Percentiles rank a stretch among this genome's conserved stretches.
These are phyloP conservation scores for Globicephala melas DNA, from an alignment of 2,113 vertebrate species.

Conservation along the genomic window DNA sequence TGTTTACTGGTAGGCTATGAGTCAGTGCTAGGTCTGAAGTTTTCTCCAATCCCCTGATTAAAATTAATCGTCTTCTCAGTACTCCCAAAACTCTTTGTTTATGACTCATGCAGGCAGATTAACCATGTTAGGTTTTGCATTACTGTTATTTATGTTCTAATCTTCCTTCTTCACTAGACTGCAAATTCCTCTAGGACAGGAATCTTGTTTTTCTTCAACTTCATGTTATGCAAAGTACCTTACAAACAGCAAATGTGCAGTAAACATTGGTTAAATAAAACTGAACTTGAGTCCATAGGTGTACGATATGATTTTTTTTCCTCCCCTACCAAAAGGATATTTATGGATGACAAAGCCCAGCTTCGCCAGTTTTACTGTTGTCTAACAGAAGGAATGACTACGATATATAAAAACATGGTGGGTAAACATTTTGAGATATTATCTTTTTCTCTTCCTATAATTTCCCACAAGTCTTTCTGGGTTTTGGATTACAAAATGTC, in stretches of 20 bases:
- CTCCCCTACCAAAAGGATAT: background rate
- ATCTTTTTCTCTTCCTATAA: background rate
- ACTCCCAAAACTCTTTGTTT: slow-evolving; percentile 26
- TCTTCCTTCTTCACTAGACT: slow-evolving; percentile 12
- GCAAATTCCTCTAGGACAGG: background rate
- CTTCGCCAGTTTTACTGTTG: background rate
- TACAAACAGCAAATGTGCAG: background rate
- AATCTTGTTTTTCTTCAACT: slow-evolving; percentile 10
- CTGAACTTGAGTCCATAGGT: background rate
- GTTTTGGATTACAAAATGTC: background rate
- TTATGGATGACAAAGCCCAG: background rate
- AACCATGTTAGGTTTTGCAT: slow-evolving; percentile 28
- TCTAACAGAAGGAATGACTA: background rate
- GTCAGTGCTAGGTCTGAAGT: background rate
- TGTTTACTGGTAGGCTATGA: background rate
- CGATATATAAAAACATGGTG: background rate
- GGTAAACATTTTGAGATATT: background rate
- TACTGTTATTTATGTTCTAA: slow-evolving; percentile 49
- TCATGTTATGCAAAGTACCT: background rate
- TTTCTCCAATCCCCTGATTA: background rate
- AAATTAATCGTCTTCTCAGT: slow-evolving; percentile 42
- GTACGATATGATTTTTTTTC: background rate
- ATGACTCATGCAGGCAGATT: slow-evolving; percentile 42
- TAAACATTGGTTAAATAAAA: background rate
- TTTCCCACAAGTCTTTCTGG: background rate